A percentile compares a stretch with the other conserved stretches of the same genome.
Evolutionary conservation across 2,888 invertebrate genomes (phyloP).

Genomic region (Cheilosia urbana): DNA sequence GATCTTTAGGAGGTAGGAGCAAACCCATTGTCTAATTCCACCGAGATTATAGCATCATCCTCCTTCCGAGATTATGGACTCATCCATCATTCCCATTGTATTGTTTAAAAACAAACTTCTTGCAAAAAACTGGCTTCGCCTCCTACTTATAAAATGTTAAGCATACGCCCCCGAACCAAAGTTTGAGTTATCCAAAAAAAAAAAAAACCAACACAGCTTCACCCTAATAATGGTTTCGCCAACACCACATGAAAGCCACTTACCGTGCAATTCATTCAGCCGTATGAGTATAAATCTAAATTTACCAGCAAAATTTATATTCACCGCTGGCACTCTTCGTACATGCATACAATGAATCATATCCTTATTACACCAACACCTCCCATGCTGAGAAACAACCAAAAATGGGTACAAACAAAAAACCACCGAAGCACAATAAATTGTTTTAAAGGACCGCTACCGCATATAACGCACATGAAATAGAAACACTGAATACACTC

Average conservation of each 20-base stretch:
- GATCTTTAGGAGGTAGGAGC: background rate
- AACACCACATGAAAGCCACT: conserved; percentile 71
- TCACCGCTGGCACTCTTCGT: conserved; percentile 54
- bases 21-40: conserved; percentile 1
- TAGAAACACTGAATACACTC: conserved; percentile 9
- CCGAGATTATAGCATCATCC: conserved; percentile 14
- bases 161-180: conserved; percentile 18
- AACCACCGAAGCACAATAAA: conserved; percentile 42
- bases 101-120: conserved; percentile 36
- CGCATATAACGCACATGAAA: conserved; percentile 54
- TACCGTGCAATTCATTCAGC: conserved; percentile 73
- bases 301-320: conserved; percentile 69
- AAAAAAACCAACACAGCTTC: conserved; percentile 12
- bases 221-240: conserved; percentile 48
- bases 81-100: conserved; percentile 33
- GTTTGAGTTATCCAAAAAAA: background rate
- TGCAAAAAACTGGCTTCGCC: conserved; percentile 27
- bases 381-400: conserved; percentile 10
- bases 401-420: background rate
- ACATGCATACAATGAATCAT: conserved; percentile 73
- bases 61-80: conserved; percentile 5
- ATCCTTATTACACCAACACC: conserved; percentile 72
- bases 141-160: conserved; percentile 20
- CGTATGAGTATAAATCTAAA: conserved; percentile 73
- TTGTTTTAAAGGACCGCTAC: conserved; percentile 64